Base-by-base conservation (phyloP, 2,113 vertebrate species). In the Nerophis ophidion region DNA sequence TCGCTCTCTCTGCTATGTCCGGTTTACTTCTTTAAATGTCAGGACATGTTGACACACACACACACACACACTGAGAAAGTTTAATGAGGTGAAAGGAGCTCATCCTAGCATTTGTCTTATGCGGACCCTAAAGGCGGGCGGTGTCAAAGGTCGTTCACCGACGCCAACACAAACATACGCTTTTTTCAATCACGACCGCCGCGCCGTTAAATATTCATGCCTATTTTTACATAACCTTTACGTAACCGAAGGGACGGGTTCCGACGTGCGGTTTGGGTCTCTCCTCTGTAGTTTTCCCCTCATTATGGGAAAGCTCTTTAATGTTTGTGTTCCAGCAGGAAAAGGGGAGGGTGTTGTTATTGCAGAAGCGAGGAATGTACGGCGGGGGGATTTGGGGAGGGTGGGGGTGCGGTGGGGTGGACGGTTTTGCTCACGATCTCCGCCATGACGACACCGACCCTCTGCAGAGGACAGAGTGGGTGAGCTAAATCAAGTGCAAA, bases 301-400 rank as follows among this genome's bases (percentile, higher is more conserved):
- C 86, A 86, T 87, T 87, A 87, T 84, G 79, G 81, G 82, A 82
- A 79, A 82, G 77, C 84, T 69, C 82, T 87, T 87, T 87, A 87
- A 87, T 87, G 86, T 86, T 86, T 77, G 69, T 82, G 74, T 86
- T 82, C 84, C 86, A 84, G 76, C 68, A 81, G 84, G 83, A 82
- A 72, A 54, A 65, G 73, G 79, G 71, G 61, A 74, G 71, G 62
- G 54, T 44, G 68, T 71, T 84, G 81, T 84, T 84, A 85, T 81
- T 85, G 85, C 80, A 73, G 80, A 72, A 73, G 80, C 70, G 72
- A 53, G 70, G 68, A 78, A 76, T 70, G 66, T 65, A 40, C 38
- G 7, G 38, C 7, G 38, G 38, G 8, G 66, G 67, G 63, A 26
- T 26, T 26, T 26, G 26, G 19, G 26, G 19, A 26, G 26, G 26